These are phyloP conservation scores for Sebastes miniatus DNA, from an alignment of 2,797 vertebrate species.

Conservation along the genomic window DNA sequence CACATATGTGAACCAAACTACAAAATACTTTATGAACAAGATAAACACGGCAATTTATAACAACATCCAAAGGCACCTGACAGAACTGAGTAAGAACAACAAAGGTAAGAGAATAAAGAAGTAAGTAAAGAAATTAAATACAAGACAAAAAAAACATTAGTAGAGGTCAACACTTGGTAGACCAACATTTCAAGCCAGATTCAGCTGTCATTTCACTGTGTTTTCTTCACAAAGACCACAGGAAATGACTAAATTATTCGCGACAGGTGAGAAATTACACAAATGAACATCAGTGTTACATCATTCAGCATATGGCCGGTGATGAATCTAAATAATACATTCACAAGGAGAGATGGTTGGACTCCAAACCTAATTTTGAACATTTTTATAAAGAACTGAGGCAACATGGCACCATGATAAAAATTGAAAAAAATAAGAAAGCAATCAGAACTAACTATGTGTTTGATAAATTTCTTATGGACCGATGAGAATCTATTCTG, in stretches of 20 bases:
- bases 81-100: not conserved
- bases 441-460: too few species aligned
- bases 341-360: too few species aligned
- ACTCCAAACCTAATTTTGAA: too few species aligned
- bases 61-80: not conserved
- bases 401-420: too few species aligned
- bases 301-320: not conserved
- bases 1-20: not conserved
- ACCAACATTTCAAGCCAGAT: not conserved
- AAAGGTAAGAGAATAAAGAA: not conserved
- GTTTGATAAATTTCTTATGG: too few species aligned
- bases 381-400: too few species aligned
- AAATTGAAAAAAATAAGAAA: too few species aligned
- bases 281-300: not conserved
- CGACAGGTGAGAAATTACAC: not conserved
- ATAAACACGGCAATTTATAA: not conserved
- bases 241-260: not conserved
- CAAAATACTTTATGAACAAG: not conserved
- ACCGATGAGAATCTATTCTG: too few species aligned
- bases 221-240: not conserved
- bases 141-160: not conserved
- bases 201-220: not conserved
- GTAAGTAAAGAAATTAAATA: not conserved
- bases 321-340: not conserved
- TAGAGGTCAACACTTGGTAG: not conserved